These are phyloP conservation scores for Acronicta aceris DNA, from an alignment of 2,888 invertebrate species.

Conservation along the genomic window DNA sequence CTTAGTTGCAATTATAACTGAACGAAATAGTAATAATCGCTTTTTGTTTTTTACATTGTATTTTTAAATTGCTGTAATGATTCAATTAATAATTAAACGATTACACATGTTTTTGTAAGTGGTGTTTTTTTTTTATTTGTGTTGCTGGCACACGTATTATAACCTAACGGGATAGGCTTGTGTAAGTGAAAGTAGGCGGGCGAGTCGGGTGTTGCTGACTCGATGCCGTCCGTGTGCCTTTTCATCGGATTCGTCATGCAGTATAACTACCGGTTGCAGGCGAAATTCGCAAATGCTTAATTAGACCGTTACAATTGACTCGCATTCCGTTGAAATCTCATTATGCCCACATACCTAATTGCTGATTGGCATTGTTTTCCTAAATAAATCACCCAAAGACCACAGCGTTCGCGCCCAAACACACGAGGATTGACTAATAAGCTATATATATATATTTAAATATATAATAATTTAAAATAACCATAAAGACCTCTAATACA, in stretches of 20 bases:
- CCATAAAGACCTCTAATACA: no score
- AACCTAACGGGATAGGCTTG: conserved; percentile 42
- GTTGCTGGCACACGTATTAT: conserved; percentile 21
- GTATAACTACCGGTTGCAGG: conserved; percentile 10
- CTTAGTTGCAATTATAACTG: conserved; percentile 83
- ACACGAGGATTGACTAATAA: no score
- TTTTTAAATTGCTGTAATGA: conserved; percentile 87
- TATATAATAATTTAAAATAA: no score
- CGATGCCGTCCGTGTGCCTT: conserved; percentile 5
- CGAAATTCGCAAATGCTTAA: conserved; percentile 16
- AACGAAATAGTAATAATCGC: conserved; percentile 82
- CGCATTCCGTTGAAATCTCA: conserved; percentile 3
- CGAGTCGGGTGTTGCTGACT: conserved; percentile 8
- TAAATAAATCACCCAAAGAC: neutral
- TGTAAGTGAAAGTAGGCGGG: conserved; percentile 55
- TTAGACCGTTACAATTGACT: conserved; percentile 4
- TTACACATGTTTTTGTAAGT: conserved; percentile 84
- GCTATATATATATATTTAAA: no score
- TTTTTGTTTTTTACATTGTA: conserved; percentile 83
- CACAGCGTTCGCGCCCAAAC: no score
- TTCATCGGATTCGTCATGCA: conserved; percentile 21
- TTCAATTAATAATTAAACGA: conserved; percentile 80
- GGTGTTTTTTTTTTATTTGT: conserved; percentile 65
- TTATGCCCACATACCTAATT: neutral
- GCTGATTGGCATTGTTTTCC: conserved; percentile 1